phyloP scores from a whole-genome alignment of 2,888 invertebrate genomes.

The Megalurothrips usitatus region DNA sequence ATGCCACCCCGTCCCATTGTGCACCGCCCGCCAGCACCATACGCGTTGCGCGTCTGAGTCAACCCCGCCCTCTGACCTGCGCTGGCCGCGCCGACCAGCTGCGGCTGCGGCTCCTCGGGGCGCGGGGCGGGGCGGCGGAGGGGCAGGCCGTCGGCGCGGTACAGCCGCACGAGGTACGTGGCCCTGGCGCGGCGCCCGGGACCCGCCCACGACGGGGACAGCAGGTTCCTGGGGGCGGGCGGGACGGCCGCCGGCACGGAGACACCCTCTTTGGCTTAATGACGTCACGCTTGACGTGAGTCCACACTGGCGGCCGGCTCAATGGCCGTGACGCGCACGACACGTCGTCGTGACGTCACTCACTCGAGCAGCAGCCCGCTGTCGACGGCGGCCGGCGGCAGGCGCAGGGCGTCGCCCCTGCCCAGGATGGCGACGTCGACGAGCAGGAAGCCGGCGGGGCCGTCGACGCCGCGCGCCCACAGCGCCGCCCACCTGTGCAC shows the following conservation, averaged over 20 bases:
- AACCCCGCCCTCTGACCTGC: no score
- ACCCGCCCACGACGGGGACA: slow-evolving; percentile 48
- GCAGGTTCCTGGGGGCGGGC: slow-evolving; percentile 45
- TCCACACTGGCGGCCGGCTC: no score
- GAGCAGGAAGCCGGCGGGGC: slow-evolving; percentile 36
- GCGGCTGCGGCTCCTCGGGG: background rate
- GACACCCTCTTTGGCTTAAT: no score
- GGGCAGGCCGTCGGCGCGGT: slow-evolving; percentile 49
- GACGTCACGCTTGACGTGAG: no score
- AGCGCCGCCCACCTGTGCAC: slow-evolving; percentile 52
- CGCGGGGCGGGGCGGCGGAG: background rate
- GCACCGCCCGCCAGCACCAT: no score
- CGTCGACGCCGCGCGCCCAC: slow-evolving; percentile 51
- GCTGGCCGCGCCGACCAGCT: no score
- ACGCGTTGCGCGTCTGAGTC: no score
- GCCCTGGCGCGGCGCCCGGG: slow-evolving; percentile 48
- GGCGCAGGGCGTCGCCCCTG: slow-evolving; percentile 50
- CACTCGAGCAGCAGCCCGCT: slow-evolving; percentile 53
- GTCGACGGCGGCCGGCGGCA: slow-evolving; percentile 43
- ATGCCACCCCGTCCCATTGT: no score
- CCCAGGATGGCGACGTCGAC: slow-evolving; percentile 49
- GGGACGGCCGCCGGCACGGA: no score
- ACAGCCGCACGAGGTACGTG: slow-evolving; percentile 48
- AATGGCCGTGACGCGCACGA: no score
- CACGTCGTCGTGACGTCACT: slow-evolving; percentile 41